Evolutionary conservation across 2,888 invertebrate genomes (phyloP), one percentile per base, ranked within the genome.

Genomic region (Chloromyia formosa): DNA sequence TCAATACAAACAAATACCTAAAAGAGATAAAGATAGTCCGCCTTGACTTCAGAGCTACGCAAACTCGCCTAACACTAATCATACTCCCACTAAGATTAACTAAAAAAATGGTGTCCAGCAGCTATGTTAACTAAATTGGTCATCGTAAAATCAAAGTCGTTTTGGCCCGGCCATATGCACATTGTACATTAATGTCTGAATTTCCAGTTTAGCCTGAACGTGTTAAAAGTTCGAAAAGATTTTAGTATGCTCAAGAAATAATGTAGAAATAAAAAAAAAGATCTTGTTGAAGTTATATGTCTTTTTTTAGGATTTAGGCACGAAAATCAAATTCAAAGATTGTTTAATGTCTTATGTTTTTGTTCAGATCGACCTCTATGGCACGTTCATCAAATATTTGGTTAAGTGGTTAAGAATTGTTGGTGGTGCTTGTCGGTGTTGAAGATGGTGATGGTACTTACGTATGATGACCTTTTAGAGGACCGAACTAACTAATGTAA

Each of bases 321-420:
- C 53, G 53, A 53, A 53, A 53, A 53, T 14, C 53, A 53, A 53
- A 53, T 53, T 16, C 14, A 53, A 16, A 16, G 53, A 16, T 53
- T 12, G 14, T 53, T 53, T 35, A 35, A 35, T 35, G 27, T 35
- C 27, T 35, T 4, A 35, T 35, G 27, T 16, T 53, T 53, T 14
- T 53, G 53, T 53, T 10, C 16, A 53, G 14, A 53, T 16, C n/a
- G 53, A 53, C 1, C 53, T 14, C n/a, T 16, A 16, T 53, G 53
- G 53, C 53, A 53, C 53, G 53, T 53, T 10, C 53, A 53, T 14
- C 53, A 53, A 53, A 53, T 16, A 53, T 53, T 35, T 35, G 27
- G 9, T 53, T 16, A 53, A 53, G 53, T 53, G 53, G 14, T 16
- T 16, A 53, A 53, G 1, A 53, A 12, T 35, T 12, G 53, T 53